phyloP scores from a whole-genome alignment of 2,113 vertebrate genomes.

The Archocentrus centrarchus region DNA sequence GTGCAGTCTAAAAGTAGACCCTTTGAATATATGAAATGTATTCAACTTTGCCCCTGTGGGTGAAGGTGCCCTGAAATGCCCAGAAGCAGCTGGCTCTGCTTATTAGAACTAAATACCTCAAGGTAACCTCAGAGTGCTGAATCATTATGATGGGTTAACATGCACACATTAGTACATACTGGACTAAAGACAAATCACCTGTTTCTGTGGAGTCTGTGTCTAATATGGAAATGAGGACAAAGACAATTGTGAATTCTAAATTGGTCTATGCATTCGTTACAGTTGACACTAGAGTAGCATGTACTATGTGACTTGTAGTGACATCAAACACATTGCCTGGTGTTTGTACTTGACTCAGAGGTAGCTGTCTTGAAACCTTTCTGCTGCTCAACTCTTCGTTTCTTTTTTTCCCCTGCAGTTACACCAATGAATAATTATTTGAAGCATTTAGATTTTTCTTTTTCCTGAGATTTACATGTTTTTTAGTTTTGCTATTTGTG shows the following conservation, averaged over 20 bases:
- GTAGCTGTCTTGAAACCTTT: neutral
- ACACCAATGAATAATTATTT: too few relatives aligned
- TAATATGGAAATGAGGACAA: neutral
- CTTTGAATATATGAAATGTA: neutral
- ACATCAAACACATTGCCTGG: neutral
- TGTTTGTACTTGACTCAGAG: neutral
- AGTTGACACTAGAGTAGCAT: neutral
- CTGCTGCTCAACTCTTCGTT: too few relatives aligned
- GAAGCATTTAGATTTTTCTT: neutral
- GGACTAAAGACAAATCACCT: neutral
- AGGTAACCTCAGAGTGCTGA: neutral
- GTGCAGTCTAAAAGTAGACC: conserved; percentile 18
- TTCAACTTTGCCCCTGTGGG: neutral
- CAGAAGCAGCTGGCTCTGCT: neutral
- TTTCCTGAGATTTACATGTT: neutral
- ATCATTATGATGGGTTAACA: neutral
- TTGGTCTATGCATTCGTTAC: too few relatives aligned
- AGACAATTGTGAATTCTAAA: neutral
- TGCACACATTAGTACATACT: neutral
- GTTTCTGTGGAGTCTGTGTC: neutral
- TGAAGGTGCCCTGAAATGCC: neutral
- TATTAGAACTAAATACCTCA: neutral
- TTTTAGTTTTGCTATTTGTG: neutral
- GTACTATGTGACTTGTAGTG: neutral
- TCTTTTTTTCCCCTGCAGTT: too few relatives aligned